Evolutionary conservation across 2,113 vertebrate species (phyloP), one percentile per base, ranked within the genome.

Genomic region (Tragelaphus buxtoni): DNA sequence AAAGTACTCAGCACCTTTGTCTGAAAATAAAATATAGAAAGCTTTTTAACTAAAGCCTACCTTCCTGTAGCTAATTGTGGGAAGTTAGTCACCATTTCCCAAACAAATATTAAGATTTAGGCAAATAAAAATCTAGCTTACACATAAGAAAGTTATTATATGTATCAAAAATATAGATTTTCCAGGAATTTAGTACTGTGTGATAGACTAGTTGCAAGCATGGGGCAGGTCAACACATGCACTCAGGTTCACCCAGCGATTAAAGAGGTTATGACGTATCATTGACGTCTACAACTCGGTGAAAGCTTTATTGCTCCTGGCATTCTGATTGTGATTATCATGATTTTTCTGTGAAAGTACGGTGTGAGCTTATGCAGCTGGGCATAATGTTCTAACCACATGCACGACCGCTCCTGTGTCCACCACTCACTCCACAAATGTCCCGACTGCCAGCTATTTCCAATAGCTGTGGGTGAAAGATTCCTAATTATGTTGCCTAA

Each of bases 11-110:
- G 30, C 28, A 58, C 4, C 9, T 92, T 89, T 86, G 9, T 39
- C 18, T 83, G 9, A 80, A 92, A 77, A 89, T 72, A 88, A 96
- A 97, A 95, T 60, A 51, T 20, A 86, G 24, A n/a, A 72, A 91
- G 10, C 32, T 72, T 93, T 89, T 96, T 11, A 89, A 72, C 30
- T 87, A 42, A 79, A 96, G 56, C 13, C 30, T 80, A 77, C 86
- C 35, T 91, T 93, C 28, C 12, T 72, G 1, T n/a, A 91, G 51
- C 51, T 88, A 83, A 55, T 1, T 61, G 12, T 90, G 30, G 35
- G 9, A 39, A 90, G 49, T 72, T 86, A 39, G 9, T 14, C 6
- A 77, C 0, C 26, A 35, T 82, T 95, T 77, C 4, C 51, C 81
- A 18, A 1, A 4, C 63, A 35, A 39, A 30, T 51, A 63, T 69